Evolutionary conservation across 2,888 invertebrate species (phyloP).

Genomic region (Rotaria macrura): DNA sequence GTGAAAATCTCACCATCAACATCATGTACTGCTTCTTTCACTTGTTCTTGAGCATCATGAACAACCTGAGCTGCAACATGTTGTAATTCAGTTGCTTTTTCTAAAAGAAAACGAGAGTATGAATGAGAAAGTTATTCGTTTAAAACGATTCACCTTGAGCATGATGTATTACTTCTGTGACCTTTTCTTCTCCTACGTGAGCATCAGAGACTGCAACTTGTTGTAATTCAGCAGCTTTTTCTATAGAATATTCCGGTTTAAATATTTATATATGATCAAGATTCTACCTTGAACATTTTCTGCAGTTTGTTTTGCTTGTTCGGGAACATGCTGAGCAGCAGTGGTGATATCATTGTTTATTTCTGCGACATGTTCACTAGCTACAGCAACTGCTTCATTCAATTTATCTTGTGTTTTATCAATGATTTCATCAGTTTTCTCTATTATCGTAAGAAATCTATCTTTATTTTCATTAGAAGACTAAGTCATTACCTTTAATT

Average conservation of each 20-base stretch:
- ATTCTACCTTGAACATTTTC: not conserved
- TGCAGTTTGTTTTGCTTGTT: not conserved
- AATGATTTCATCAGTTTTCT: not conserved
- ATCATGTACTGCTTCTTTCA: no score
- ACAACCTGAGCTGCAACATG: no score
- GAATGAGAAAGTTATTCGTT: no score
- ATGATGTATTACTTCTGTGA: not conserved
- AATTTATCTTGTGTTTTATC: not conserved
- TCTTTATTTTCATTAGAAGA: not conserved
- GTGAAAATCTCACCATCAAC: no score
- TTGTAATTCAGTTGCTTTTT: not conserved
- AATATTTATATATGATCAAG: no score
- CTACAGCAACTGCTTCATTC: not conserved
- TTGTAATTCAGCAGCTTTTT: not conserved
- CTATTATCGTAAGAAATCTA: not conserved
- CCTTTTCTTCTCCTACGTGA: not conserved
- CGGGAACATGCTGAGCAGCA: not conserved
- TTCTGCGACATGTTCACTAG: not conserved
- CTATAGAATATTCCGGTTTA: not conserved
- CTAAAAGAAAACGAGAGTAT: not conserved
- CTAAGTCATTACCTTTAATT: not conserved
- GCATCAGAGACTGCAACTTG: not conserved
- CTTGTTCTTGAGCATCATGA: no score
- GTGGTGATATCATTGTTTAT: not conserved
- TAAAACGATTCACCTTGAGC: not conserved